Evolutionary conservation across 37 sponge, comb jelly and placozoan genomes (phyloP).

Genomic region (Beroe ovata): DNA sequence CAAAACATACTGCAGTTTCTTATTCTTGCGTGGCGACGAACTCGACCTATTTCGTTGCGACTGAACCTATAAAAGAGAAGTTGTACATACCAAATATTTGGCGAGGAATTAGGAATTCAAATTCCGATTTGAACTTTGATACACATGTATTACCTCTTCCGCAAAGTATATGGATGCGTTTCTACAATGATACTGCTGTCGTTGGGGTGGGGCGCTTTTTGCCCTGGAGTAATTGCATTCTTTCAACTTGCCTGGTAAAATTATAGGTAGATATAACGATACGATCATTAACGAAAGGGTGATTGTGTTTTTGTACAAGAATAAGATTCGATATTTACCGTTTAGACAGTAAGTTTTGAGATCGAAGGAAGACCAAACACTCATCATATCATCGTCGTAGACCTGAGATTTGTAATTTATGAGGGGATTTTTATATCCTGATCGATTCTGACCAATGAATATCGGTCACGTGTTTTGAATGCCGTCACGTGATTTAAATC

Average conservation of each 20-base stretch:
- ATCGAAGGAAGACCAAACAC: constrained; percentile 44
- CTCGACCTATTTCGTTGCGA: background rate
- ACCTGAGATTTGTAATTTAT: too few species aligned
- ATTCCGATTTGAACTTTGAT: too few species aligned
- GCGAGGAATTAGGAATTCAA: background rate
- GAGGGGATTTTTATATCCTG: too few species aligned
- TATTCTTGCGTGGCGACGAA: background rate
- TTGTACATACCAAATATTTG: background rate
- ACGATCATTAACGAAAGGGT: too few species aligned
- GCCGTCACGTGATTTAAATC: too few species aligned
- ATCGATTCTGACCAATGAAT: too few species aligned
- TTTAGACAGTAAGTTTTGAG: constrained; percentile 19
- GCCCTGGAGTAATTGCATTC: background rate
- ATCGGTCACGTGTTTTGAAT: too few species aligned
- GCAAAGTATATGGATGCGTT: constrained; percentile 1
- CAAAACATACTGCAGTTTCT: background rate
- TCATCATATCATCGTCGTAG: constrained; percentile 55
- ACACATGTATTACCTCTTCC: too few species aligned
- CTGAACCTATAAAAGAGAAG: background rate
- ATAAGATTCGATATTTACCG: too few species aligned
- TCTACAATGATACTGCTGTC: constrained; percentile 1
- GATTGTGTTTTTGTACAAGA: too few species aligned
- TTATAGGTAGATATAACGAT: too few species aligned
- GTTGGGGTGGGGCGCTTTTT: constrained; percentile 10
- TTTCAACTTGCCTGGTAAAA: background rate